Conservation (phyloP, 2,888 invertebrate species). For the Tenthredo livida region DNA sequence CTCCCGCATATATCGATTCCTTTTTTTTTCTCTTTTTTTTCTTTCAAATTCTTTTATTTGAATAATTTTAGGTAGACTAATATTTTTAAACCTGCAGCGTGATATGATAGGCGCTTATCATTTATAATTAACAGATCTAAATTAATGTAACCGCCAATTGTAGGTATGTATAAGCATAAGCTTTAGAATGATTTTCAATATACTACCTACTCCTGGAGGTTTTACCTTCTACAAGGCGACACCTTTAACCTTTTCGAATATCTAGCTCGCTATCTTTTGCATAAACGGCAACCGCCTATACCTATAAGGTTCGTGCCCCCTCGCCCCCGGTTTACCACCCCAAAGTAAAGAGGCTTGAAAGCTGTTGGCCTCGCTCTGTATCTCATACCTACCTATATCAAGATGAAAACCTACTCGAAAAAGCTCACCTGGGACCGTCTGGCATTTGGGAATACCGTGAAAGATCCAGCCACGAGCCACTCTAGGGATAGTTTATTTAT, state of each 20-base stretch:
- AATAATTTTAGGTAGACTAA: too few relatives aligned
- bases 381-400: conserved; percentile 6
- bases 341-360: conserved; percentile 39
- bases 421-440: conserved; percentile 24
- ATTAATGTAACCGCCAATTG: too few relatives aligned
- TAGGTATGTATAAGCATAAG: too few relatives aligned
- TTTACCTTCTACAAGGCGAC: background rate
- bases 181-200: conserved; percentile 18
- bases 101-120: too few relatives aligned
- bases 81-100: too few relatives aligned
- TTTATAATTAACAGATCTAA: too few relatives aligned
- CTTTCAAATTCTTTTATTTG: background rate
- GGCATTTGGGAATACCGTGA: conserved; percentile 41
- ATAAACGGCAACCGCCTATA: conserved; percentile 20
- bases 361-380: conserved; percentile 33
- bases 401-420: conserved; percentile 29
- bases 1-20: background rate
- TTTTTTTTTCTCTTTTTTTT: background rate
- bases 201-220: background rate
- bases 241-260: conserved; percentile 18
- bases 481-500: conserved; percentile 34
- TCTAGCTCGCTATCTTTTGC: background rate
- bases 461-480: background rate
- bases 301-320: conserved; percentile 3
- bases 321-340: background rate